Conservation (phyloP, 1,140 invertebrate species). For the Atta texana region DNA sequence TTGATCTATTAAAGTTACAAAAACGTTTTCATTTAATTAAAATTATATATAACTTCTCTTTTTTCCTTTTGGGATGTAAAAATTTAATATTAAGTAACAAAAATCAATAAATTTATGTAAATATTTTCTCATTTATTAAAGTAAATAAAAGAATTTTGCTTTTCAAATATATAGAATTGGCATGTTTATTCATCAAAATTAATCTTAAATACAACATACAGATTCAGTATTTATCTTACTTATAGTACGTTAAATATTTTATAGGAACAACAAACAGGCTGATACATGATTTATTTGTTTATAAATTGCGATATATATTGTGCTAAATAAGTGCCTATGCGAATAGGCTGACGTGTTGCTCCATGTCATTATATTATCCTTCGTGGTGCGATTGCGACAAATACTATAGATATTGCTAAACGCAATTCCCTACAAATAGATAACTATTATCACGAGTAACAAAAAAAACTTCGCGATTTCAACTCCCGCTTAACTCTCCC, state of each 20-base stretch:
- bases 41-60: neutral
- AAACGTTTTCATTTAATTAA: neutral
- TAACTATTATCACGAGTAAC: neutral
- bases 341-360: neutral
- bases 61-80: neutral
- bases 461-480: neutral
- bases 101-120: neutral
- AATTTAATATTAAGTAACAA: neutral
- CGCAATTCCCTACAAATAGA: neutral
- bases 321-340: neutral
- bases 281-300: neutral
- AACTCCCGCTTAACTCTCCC: neutral
- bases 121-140: neutral
- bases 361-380: neutral
- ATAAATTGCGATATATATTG: neutral
- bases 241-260: neutral
- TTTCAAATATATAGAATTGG: neutral
- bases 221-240: conserved; percentile 15
- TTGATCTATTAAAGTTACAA: neutral
- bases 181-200: conserved; percentile 10
- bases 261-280: neutral
- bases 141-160: neutral
- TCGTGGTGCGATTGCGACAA: neutral
- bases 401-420: neutral
- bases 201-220: neutral